These are phyloP conservation scores for Ochropleura leucogaster DNA, from an alignment of 2,888 invertebrate genomes.

Conservation along the genomic window DNA sequence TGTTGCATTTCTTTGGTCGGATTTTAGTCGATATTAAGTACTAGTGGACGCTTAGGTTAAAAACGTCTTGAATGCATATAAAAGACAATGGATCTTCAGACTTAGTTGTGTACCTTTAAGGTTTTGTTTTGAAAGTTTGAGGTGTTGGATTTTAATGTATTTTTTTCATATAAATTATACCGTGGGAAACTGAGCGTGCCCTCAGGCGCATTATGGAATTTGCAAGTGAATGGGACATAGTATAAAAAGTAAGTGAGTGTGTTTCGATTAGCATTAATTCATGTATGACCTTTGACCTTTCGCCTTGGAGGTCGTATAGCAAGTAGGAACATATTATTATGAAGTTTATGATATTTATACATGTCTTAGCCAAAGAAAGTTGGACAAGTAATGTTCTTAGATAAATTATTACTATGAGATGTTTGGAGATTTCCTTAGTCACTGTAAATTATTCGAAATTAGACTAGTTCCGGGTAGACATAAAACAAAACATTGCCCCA, in stretches of 20 bases:
- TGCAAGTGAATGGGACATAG: conserved; percentile 80
- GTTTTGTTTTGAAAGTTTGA: conserved; percentile 9
- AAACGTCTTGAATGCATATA: conserved; percentile 30
- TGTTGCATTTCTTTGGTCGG: conserved; percentile 69
- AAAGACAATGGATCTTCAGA: conserved; percentile 13
- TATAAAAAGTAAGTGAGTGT: conserved; percentile 71
- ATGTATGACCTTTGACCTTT: conserved; percentile 58
- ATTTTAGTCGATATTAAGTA: conserved; percentile 71
- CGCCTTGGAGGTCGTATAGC: conserved; percentile 40
- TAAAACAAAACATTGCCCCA: too few relatives aligned
- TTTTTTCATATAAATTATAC: conserved; percentile 74
- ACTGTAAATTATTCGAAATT: neutral
- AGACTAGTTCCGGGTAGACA: neutral
- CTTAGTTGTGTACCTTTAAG: neutral
- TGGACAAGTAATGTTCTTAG: conserved; percentile 8
- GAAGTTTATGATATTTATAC: conserved; percentile 56
- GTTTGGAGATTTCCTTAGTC: neutral
- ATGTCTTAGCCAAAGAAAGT: conserved; percentile 43
- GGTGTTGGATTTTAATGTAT: conserved; percentile 46
- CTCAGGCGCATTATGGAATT: conserved; percentile 91
- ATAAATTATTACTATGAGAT: conserved; percentile 3
- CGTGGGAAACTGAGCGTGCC: conserved; percentile 91
- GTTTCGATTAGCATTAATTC: conserved; percentile 75
- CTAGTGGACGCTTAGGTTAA: conserved; percentile 51
- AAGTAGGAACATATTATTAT: conserved; percentile 39